Conservation (phyloP, 2,113 vertebrate genomes). For the Oophaga pumilio region DNA sequence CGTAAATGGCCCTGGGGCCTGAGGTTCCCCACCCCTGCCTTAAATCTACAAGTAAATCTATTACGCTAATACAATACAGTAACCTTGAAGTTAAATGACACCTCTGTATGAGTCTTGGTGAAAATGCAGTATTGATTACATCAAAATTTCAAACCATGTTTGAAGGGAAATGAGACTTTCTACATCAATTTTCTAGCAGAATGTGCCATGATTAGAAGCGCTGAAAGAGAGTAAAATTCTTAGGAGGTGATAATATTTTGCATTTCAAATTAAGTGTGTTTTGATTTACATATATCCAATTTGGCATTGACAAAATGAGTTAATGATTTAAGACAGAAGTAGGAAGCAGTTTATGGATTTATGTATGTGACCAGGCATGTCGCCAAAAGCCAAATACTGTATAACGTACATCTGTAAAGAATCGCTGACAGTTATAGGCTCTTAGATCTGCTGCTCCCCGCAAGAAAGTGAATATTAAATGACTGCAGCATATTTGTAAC, state of each 20-base stretch:
- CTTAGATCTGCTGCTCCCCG: background rate
- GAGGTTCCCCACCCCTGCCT: too few species aligned
- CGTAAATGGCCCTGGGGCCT: too few species aligned
- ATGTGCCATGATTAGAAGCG: constrained; percentile 20
- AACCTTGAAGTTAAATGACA: background rate
- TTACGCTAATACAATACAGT: background rate
- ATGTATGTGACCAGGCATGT: constrained; percentile 4
- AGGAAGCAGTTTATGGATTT: constrained; percentile 19
- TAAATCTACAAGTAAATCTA: too few species aligned
- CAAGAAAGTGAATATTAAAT: constrained; percentile 27
- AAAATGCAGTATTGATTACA: background rate
- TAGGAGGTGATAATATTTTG: constrained; percentile 26
- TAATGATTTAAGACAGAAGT: constrained; percentile 24
- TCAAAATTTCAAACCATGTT: constrained; percentile 53
- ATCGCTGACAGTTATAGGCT: constrained; percentile 12
- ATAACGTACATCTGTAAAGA: constrained; percentile 12
- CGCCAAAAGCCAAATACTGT: constrained; percentile 4
- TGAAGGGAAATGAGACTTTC: constrained; percentile 65
- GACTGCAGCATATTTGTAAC: constrained; percentile 6
- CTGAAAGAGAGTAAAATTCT: background rate
- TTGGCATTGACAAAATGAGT: constrained; percentile 29
- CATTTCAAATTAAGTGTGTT: constrained; percentile 43
- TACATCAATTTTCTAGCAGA: constrained; percentile 60
- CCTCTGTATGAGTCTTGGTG: background rate
- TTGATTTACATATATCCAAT: constrained; percentile 33